These are phyloP conservation scores for Liodrosophila aerea DNA, from an alignment of 2,888 invertebrate genomes.

Conservation along the genomic window DNA sequence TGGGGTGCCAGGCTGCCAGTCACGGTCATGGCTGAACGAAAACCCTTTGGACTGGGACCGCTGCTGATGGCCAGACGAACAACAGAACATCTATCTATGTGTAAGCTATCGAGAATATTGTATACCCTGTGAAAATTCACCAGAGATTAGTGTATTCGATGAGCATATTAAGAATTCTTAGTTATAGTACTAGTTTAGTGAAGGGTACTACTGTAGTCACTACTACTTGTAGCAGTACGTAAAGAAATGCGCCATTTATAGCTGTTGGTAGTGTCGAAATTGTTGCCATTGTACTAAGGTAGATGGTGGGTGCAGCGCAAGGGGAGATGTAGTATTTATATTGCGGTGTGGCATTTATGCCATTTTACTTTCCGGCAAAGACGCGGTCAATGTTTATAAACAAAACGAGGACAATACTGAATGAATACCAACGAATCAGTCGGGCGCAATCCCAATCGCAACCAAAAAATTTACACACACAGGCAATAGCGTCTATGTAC, in stretches of 20 bases:
- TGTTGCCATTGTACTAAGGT: no score
- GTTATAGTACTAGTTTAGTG: no score
- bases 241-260: not conserved
- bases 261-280: no score
- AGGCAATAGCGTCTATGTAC: not conserved
- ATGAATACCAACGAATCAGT: not conserved
- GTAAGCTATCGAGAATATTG: no score
- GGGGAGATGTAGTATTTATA: slow-evolving; percentile 6
- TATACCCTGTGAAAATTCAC: no score
- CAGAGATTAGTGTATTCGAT: slow-evolving; percentile 60
- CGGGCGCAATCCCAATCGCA: slow-evolving; percentile 11
- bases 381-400: slow-evolving; percentile 56
- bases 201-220: no score
- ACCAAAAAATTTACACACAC: slow-evolving; percentile 18
- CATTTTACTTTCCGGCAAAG: slow-evolving; percentile 3
- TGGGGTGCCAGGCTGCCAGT: slow-evolving; percentile 55
- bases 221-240: no score
- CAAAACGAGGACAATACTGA: slow-evolving; percentile 48
- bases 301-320: no score
- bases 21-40: slow-evolving; percentile 57
- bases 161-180: no score
- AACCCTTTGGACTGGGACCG: slow-evolving; percentile 38
- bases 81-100: not conserved
- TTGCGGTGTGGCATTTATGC: slow-evolving; percentile 2
- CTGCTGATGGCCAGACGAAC: slow-evolving; percentile 46